Evolutionary conservation across 30 jellyfish, hydroid and myxozoan species (phyloP), one percentile per base, ranked within the genome.

Genomic region (Pseudorhiza aurosa): DNA sequence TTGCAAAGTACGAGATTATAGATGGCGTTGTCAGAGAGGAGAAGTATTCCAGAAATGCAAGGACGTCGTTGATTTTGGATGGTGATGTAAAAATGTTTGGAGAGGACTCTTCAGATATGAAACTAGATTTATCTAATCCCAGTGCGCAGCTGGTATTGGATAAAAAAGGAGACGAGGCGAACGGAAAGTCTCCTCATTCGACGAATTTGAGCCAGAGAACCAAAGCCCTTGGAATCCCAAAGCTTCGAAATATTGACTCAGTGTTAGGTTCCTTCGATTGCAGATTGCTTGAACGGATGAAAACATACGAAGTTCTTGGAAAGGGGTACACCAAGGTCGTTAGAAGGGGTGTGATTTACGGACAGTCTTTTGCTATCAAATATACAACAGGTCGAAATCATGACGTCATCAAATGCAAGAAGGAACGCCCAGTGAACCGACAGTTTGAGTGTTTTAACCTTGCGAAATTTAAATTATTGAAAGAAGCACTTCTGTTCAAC

Each of bases 291-390:
- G 78, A 72, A 17, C 14, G 64, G 0, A 35, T 72, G 95, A 28
- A 47, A 8, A 42, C 76, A 1, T 46, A 9, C 9, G 88, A 75
- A 37, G 87, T 84, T 26, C 49, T 84, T 4, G 95, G 95, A 12
- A 44, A 57, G 12, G 95, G 95, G 59, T 84, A 71, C 82, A 84
- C 95, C 8, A 84, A 84, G 36, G 81, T 75, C 17, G 95, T 84
- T 8, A 17, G 88, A 21, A 72, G 76, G 51, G 95, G 81, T 2
- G 43, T n/a, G 10, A 19, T 84, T 1, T 37, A 50, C 30, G 88
- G 88, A 19, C 30, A 29, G 27, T 18, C 69, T 1, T 43, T 70
- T 46, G 95, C 95, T 11, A 44, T 84, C 57, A 84, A 84, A 30
- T 84, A 58, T 55, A 72, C 86, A 0, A 46, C 85, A 39, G 40